Conservation (phyloP, 2,113 vertebrate genomes). For the Zootoca vivipara region DNA sequence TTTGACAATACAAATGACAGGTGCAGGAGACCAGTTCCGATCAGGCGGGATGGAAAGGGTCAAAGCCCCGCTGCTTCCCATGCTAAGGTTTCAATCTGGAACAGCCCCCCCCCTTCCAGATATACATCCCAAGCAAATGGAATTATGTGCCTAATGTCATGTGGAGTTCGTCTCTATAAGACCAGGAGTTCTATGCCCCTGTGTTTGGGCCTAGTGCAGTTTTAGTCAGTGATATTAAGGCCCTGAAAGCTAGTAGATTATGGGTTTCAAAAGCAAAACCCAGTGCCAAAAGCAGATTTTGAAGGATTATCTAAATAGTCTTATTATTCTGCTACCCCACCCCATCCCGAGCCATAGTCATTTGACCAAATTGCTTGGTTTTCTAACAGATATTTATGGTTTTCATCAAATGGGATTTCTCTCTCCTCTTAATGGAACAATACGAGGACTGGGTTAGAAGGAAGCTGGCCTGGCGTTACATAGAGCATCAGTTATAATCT, state of each 20-base stretch:
- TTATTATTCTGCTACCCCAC: too few species aligned
- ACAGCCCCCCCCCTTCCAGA: too few species aligned
- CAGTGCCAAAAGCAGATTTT: neutral
- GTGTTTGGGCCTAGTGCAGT: neutral
- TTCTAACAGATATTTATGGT: neutral
- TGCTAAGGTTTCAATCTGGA: too few species aligned
- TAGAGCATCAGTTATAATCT: neutral
- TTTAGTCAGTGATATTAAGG: neutral
- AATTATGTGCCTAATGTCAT: too few species aligned
- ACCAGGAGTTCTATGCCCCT: neutral
- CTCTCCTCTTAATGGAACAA: neutral
- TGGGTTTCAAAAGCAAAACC: neutral
- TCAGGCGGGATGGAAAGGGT: too few species aligned
- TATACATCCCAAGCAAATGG: too few species aligned
- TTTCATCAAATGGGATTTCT: neutral
- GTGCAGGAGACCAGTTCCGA: too few species aligned
- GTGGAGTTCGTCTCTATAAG: neutral
- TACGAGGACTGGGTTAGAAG: neutral
- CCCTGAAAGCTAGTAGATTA: neutral
- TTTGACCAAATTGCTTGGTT: neutral
- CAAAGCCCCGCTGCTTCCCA: too few species aligned
- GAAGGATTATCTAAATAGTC: neutral
- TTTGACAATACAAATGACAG: too few species aligned
- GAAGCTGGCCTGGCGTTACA: neutral
- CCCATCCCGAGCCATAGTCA: neutral